Evolutionary conservation across 2,888 invertebrate species (phyloP).

Genomic region (Andrena minutula): DNA sequence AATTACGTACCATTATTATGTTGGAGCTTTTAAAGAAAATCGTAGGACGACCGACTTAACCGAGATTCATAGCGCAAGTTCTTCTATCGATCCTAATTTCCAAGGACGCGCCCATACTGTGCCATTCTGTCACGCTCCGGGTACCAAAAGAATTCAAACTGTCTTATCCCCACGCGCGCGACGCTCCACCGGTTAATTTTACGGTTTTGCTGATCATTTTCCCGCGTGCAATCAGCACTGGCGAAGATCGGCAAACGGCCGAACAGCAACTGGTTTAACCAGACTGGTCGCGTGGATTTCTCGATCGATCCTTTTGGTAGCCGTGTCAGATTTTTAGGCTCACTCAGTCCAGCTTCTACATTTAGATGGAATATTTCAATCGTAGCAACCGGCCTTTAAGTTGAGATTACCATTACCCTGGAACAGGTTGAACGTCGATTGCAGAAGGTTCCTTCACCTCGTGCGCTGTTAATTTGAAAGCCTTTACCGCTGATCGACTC

Average conservation of each 20-base stretch:
- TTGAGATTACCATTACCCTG: not conserved
- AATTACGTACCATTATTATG: too few relatives aligned
- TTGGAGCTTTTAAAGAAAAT: too few relatives aligned
- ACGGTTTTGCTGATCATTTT: constrained; percentile 46
- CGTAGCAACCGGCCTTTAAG: not conserved
- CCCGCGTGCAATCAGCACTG: constrained; percentile 43
- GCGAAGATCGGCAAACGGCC: constrained; percentile 25
- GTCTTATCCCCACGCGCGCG: constrained; percentile 21
- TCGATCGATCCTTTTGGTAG: constrained; percentile 58
- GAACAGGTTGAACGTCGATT: constrained; percentile 45
- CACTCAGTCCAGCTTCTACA: constrained; percentile 53
- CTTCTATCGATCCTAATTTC: not conserved
- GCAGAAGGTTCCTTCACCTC: constrained; percentile 5
- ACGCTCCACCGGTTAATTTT: constrained; percentile 53
- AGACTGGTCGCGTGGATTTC: constrained; percentile 53
- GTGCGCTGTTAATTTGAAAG: not conserved
- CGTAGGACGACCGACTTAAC: constrained; percentile 5
- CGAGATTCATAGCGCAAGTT: not conserved
- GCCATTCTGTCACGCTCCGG: constrained; percentile 19
- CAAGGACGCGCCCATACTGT: constrained; percentile 10
- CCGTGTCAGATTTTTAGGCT: constrained; percentile 47
- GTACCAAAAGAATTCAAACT: constrained; percentile 19
- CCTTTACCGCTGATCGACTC: not conserved
- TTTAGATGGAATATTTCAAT: constrained; percentile 33
- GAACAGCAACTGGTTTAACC: constrained; percentile 69